phyloP scores from a whole-genome alignment of 2,113 vertebrate species.

The Candoia aspera region DNA sequence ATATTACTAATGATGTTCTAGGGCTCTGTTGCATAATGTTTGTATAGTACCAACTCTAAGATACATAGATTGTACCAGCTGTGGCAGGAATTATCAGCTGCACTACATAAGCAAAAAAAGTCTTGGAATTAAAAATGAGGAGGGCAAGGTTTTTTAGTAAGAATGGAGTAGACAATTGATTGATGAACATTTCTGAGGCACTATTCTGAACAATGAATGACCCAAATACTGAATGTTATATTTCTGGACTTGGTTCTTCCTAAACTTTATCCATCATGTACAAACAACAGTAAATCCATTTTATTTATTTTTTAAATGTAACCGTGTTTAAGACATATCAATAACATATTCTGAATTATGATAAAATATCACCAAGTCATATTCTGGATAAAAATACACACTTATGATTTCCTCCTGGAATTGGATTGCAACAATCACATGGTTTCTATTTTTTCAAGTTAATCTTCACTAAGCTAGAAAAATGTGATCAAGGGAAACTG shows the following conservation, averaged over 20 bases:
- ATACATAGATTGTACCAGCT: not conserved
- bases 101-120: not conserved
- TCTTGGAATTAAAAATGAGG: too few species aligned
- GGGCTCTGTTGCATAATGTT: not conserved
- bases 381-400: not conserved
- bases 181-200: not conserved
- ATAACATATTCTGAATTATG: not conserved
- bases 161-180: not conserved
- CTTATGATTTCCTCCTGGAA: not conserved
- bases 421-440: not conserved
- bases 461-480: not conserved
- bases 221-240: not conserved
- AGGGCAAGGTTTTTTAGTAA: not conserved
- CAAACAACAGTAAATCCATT: not conserved
- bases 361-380: not conserved
- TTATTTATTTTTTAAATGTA: not conserved
- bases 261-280: not conserved
- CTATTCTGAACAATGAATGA: not conserved
- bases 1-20: conserved; percentile 13
- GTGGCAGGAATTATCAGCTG: not conserved
- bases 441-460: not conserved
- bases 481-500: too few species aligned
- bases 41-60: not conserved
- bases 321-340: not conserved
- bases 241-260: not conserved